A percentile compares a stretch with the other conserved stretches of the same genome.
These are phyloP conservation scores for Prionace glauca DNA, from an alignment of 2,797 vertebrate genomes.

Conservation along the genomic window DNA sequence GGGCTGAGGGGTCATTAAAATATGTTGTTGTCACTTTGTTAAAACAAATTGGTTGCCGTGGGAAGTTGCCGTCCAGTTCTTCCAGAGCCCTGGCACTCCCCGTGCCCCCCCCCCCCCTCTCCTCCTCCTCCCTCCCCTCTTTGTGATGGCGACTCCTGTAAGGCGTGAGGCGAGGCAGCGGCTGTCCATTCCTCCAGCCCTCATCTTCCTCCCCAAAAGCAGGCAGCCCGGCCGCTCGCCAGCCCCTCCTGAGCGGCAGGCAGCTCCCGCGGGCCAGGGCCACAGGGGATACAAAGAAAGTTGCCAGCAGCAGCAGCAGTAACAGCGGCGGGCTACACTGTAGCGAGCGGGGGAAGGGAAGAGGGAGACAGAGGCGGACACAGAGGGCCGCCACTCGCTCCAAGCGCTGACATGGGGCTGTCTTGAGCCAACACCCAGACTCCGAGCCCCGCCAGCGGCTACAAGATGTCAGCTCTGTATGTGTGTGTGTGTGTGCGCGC, in stretches of 20 bases:
- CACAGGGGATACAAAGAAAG: neutral
- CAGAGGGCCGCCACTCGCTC: too few species aligned
- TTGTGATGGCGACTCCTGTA: neutral
- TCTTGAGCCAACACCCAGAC: neutral
- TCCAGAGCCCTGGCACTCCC: too few species aligned
- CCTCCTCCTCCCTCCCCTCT: too few species aligned
- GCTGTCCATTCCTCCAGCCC: neutral
- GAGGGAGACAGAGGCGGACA: too few species aligned
- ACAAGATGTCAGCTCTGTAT: conserved; percentile 14
- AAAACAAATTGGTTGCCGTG: too few species aligned
- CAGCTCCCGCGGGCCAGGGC: neutral
- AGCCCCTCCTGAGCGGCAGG: too few species aligned
- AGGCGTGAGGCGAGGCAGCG: neutral
- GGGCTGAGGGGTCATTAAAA: too few species aligned
- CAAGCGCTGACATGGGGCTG: neutral
- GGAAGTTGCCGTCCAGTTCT: too few species aligned
- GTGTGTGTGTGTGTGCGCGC: neutral
- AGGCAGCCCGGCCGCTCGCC: neutral
- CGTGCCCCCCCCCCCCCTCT: too few species aligned
- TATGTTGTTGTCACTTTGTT: too few species aligned
- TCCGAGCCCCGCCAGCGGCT: neutral
- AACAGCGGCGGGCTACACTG: neutral
- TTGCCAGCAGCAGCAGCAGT: neutral
- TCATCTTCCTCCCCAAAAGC: neutral
- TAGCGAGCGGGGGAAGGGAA: neutral